Evolutionary conservation across 2,888 invertebrate genomes (phyloP), one percentile per base, ranked within the genome.

Genomic region (Hermaeophaga mercurialis): DNA sequence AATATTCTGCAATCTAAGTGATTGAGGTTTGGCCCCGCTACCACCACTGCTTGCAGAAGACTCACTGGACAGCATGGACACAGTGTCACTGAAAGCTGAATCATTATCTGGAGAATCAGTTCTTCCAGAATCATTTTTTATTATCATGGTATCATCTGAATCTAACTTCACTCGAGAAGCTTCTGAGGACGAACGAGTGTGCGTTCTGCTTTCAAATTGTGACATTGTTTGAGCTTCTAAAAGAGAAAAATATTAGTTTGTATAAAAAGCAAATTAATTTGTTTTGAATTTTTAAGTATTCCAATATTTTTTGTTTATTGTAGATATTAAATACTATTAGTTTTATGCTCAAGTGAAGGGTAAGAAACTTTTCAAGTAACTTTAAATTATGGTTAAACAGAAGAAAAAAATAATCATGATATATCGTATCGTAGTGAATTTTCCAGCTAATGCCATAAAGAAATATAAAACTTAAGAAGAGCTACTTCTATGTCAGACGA

Each of bases 71-170:
- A 94, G 80, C 85, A 95, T 88, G 18, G 94, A 94, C 56, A 96
- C 94, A 61, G 94, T 96, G 79, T 98, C 98, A 71, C 96, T 96
- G 78, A 96, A 98, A 11, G 97, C 98, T 8, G 96, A 96, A 80
- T 98, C 98, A 79, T 96, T 96, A 79, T 97, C 97, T 0, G 96
- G 96, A 49, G 94, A 94, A 72, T 96, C 95, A 9, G 94, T 91
- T 62, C 94, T 84, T 39, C 79, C 79, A 62, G 77, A 75, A 62
- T 73, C 72, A 66, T 75, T 75, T 49, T 73, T 66, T 50, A 75
- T 67, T 31, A 74, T 59, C 59, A 75, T 73, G 15, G 72, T 72
- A 57, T 76, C 78, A 36, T 72, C 71, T 12, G 73, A 63, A 57
- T 77, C 75, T 58, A 75, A 62, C 64, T 76, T 77, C 56, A 77